A percentile compares a stretch with the other conserved stretches of the same genome.
phyloP scores from a whole-genome alignment of 2,797 vertebrate genomes.

The Hydrophis major region DNA sequence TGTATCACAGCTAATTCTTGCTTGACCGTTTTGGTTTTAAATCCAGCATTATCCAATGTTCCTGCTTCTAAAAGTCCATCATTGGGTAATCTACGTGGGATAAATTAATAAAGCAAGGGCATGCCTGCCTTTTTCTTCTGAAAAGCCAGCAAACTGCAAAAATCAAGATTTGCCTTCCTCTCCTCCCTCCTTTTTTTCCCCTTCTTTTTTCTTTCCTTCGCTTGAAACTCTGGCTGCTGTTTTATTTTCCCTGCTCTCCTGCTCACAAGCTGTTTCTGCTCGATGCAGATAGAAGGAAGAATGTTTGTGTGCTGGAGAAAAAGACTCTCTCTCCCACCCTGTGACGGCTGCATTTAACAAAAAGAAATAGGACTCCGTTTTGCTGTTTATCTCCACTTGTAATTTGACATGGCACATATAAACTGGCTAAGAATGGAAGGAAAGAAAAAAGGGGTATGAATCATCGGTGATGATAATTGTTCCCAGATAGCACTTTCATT shows the following conservation, averaged over 20 bases:
- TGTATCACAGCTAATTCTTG: neutral
- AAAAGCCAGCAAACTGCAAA: neutral
- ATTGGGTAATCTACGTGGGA: neutral
- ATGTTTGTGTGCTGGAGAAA: neutral
- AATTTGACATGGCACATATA: neutral
- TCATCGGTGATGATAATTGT: neutral
- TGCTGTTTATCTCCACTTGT: neutral
- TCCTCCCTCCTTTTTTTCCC: neutral
- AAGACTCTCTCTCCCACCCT: neutral
- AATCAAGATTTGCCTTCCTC: neutral
- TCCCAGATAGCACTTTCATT: neutral
- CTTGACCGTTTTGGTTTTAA: neutral
- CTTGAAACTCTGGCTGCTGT: neutral
- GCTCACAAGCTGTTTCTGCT: neutral
- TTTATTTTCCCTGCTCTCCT: neutral
- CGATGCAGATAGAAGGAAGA: neutral
- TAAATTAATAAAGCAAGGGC: neutral
- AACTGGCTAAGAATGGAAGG: neutral
- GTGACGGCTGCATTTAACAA: neutral
- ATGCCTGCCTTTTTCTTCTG: neutral
- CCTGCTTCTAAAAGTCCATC: neutral
- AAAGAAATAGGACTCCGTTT: neutral
- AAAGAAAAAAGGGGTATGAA: neutral
- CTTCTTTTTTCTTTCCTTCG: too few relatives aligned
- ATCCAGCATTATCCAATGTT: neutral